phyloP scores from a whole-genome alignment of 2,888 invertebrate species.

The Heliothis peltigera region DNA sequence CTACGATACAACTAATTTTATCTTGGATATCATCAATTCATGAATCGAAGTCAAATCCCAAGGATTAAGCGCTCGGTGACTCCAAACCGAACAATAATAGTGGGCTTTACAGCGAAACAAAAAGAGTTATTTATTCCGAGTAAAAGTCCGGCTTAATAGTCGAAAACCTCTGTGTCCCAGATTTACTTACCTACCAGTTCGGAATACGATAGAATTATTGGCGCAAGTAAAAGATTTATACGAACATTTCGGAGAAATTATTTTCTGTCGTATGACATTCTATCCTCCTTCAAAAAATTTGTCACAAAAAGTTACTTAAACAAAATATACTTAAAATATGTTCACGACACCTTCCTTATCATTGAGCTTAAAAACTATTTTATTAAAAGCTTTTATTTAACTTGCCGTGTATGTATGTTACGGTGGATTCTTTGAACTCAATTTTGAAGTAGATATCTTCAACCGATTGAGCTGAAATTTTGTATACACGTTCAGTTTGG shows the following conservation, averaged over 20 bases:
- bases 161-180: slow-evolving; percentile 27
- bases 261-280: slow-evolving; percentile 23
- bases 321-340: no score
- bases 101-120: slow-evolving; percentile 17
- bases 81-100: slow-evolving; percentile 21
- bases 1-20: slow-evolving; percentile 10
- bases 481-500: no score
- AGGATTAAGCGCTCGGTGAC: slow-evolving; percentile 6
- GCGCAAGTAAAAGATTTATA: slow-evolving; percentile 22
- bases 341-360: no score
- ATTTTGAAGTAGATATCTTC: no score
- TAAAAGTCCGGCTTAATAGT: slow-evolving; percentile 37
- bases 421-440: no score
- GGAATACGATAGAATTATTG: slow-evolving; percentile 39
- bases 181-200: slow-evolving; percentile 42
- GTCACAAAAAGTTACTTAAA: no score
- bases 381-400: no score
- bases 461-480: no score
- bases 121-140: slow-evolving; percentile 45
- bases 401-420: no score
- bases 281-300: no score
- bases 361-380: no score
- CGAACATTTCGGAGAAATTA: slow-evolving; percentile 10
- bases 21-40: slow-evolving; percentile 12
- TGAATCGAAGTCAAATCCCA: not conserved